Evolutionary conservation across 1,140 invertebrate species (phyloP).

Genomic region (Lycorma delicatula): DNA sequence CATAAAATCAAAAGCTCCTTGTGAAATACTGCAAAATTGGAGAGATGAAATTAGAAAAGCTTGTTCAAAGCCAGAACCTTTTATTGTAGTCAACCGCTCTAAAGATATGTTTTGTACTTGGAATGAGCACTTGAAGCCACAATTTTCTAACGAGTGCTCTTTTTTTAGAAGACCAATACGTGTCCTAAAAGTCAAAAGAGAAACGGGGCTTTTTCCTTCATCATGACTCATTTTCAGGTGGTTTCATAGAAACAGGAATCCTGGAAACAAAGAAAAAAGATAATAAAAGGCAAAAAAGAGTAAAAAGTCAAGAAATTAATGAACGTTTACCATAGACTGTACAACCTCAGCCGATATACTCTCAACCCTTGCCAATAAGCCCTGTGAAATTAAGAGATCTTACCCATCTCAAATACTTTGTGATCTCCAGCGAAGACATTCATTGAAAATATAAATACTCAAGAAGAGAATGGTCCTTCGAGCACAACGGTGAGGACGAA

Average conservation of each 20-base stretch:
- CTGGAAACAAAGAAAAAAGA: not conserved
- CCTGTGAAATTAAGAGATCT: not conserved
- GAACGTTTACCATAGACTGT: not conserved
- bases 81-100: conserved; percentile 14
- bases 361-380: not conserved
- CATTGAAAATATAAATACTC: not conserved
- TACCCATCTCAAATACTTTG: not conserved
- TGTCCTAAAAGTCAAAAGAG: conserved; percentile 7
- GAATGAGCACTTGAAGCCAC: conserved; percentile 7
- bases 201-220: not conserved
- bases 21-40: conserved; percentile 16
- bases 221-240: conserved; percentile 6
- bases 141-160: not conserved
- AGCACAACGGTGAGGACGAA: not conserved
- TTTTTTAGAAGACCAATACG: not conserved
- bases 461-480: not conserved
- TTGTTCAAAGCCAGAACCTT: conserved; percentile 22
- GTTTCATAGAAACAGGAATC: not conserved
- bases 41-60: conserved; percentile 15
- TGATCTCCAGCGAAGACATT: not conserved
- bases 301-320: not conserved
- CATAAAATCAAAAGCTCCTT: conserved; percentile 13
- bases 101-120: conserved; percentile 16
- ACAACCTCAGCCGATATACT: not conserved
- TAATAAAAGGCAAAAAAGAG: not conserved